These are phyloP conservation scores for Diploscapter pachys DNA, from an alignment of 1,140 invertebrate species.

Conservation along the genomic window DNA sequence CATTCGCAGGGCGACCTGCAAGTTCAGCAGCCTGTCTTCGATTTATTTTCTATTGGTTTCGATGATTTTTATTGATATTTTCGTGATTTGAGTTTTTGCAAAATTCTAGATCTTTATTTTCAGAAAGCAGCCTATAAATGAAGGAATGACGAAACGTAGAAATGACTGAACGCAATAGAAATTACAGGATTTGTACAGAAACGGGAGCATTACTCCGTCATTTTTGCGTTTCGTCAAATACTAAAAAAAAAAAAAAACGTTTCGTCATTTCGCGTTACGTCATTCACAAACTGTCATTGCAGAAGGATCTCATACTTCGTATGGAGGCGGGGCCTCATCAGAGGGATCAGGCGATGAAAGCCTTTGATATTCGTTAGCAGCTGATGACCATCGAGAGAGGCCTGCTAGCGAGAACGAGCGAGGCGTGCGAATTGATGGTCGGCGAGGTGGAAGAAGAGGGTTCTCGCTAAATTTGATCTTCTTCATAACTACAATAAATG, in stretches of 20 bases:
- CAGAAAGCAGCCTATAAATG: not conserved
- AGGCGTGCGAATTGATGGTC: conserved; percentile 14
- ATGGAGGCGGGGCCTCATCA: conserved; percentile 55
- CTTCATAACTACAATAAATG: conserved; percentile 13
- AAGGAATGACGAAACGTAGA: not conserved
- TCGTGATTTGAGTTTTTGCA: not conserved
- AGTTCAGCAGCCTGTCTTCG: not conserved
- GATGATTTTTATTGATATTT: not conserved
- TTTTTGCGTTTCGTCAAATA: too few species aligned
- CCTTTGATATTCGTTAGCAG: conserved; percentile 10
- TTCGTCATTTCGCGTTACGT: not conserved
- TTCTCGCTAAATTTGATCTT: not conserved
- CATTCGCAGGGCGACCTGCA: conserved; percentile 51
- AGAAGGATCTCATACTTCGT: conserved; percentile 41
- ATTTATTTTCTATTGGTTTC: conserved; percentile 1
- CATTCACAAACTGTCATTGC: not conserved
- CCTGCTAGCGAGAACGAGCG: conserved; percentile 48
- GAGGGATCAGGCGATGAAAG: conserved; percentile 14
- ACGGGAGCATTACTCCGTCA: too few species aligned
- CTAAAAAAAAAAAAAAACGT: too few species aligned
- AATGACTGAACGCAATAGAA: too few species aligned
- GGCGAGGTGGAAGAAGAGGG: not conserved
- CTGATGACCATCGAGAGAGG: conserved; percentile 12
- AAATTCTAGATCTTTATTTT: not conserved
- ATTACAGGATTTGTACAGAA: too few species aligned